phyloP scores from a whole-genome alignment of 2,113 vertebrate species.

The Pollimyrus isidori region DNA sequence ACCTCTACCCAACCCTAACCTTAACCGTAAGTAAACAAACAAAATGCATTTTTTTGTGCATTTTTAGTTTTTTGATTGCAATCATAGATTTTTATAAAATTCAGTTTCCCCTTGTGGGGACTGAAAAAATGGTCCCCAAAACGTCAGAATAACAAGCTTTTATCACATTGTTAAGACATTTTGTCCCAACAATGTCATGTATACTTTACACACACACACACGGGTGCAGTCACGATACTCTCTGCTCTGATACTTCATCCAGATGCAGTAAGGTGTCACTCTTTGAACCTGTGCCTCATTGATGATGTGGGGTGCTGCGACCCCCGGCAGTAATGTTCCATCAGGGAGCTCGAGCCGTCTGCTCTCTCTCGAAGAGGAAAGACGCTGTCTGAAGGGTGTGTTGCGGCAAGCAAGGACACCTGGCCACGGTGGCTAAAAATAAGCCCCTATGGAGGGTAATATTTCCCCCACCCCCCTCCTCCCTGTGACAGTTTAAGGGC shows the following conservation, averaged over 20 bases:
- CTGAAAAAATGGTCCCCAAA: no score
- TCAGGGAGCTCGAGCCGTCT: neutral
- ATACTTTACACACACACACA: neutral
- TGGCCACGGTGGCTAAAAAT: constrained; percentile 17
- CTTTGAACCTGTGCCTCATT: neutral
- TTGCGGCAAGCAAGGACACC: constrained; percentile 15
- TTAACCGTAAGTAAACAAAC: neutral
- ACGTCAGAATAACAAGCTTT: neutral
- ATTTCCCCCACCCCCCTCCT: neutral
- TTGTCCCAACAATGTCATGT: neutral
- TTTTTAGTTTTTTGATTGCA: neutral
- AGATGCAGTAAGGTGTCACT: neutral
- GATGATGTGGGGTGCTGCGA: neutral
- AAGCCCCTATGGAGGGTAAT: constrained; percentile 8
- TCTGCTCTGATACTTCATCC: neutral
- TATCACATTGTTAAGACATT: neutral
- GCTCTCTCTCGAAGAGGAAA: neutral
- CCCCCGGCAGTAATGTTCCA: neutral
- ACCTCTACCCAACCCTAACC: neutral
- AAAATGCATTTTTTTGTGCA: neutral
- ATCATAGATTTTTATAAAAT: neutral
- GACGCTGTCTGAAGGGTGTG: neutral
- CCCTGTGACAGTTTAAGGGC: constrained; percentile 14
- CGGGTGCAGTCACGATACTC: neutral
- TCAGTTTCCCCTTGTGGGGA: neutral